Conservation (phyloP, 2,113 vertebrate species). For the Nannobrachium achirus region DNA sequence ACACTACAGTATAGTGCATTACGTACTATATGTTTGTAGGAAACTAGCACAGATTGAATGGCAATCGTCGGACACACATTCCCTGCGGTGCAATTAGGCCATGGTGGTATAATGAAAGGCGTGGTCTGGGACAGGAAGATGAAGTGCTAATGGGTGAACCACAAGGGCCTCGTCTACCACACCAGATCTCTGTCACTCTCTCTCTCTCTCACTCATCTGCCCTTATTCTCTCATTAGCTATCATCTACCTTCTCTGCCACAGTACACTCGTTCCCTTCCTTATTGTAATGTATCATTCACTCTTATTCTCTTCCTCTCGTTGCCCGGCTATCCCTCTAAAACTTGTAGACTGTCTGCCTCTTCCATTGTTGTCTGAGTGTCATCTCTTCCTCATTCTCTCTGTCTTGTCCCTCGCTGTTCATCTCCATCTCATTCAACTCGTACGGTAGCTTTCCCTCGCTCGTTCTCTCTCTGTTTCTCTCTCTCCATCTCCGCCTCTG, state of each 20-base stretch:
- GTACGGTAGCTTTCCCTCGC: background rate
- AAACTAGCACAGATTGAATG: slow-evolving; percentile 35
- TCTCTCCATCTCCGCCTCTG: slow-evolving; percentile 15
- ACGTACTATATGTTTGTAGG: background rate
- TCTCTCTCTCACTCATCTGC: too few relatives aligned
- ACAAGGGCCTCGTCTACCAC: slow-evolving; percentile 56
- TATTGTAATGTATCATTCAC: too few relatives aligned
- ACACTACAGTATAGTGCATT: background rate
- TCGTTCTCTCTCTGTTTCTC: background rate
- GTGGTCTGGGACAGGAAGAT: slow-evolving; percentile 56
- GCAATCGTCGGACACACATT: slow-evolving; percentile 36
- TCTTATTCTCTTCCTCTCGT: too few relatives aligned
- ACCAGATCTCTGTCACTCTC: slow-evolving; percentile 36
- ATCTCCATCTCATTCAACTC: background rate
- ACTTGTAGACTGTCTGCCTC: too few relatives aligned
- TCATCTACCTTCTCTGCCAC: too few relatives aligned
- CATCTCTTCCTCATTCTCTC: background rate
- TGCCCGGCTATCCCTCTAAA: too few relatives aligned
- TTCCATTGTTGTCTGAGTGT: background rate
- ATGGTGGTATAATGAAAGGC: slow-evolving; percentile 52
- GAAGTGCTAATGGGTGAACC: slow-evolving; percentile 52
- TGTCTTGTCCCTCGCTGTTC: too few relatives aligned
- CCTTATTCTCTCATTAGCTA: too few relatives aligned
- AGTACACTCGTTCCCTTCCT: too few relatives aligned
- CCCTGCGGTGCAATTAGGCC: slow-evolving; percentile 43